Percentiles rank a stretch among this genome's conserved stretches.
Evolutionary conservation across 2,113 vertebrate species (phyloP).

Genomic region (Burhinus bistriatus): DNA sequence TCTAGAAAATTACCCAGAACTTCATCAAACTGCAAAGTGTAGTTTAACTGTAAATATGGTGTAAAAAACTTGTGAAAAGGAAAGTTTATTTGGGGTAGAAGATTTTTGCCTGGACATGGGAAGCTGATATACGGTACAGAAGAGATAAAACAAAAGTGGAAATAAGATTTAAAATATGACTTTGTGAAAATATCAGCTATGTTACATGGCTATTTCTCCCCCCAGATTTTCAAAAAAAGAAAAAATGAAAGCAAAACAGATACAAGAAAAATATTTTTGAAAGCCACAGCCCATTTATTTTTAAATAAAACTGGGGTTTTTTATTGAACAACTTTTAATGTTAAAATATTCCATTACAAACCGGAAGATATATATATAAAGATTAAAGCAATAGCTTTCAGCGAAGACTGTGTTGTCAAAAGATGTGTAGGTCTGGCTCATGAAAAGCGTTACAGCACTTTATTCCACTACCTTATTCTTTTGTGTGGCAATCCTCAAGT

Average conservation of each 20-base stretch:
- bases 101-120: background rate
- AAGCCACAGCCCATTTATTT: background rate
- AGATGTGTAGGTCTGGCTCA: background rate
- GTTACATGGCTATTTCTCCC: background rate
- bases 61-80: background rate
- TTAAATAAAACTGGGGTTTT: background rate
- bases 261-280: background rate
- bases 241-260: rapidly evolving
- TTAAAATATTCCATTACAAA: background rate
- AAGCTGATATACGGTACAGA: background rate
- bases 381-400: background rate
- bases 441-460: background rate
- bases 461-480: background rate
- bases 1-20: background rate
- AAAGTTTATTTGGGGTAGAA: background rate
- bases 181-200: background rate
- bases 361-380: background rate
- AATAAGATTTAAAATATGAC: background rate
- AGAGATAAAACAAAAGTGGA: background rate
- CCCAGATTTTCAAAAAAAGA: background rate
- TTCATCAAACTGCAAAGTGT: background rate
- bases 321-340: background rate
- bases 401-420: background rate
- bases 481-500: background rate
- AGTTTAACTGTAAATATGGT: background rate